These are phyloP conservation scores for Fopius arisanus DNA, from an alignment of 1,140 invertebrate species.

Conservation along the genomic window DNA sequence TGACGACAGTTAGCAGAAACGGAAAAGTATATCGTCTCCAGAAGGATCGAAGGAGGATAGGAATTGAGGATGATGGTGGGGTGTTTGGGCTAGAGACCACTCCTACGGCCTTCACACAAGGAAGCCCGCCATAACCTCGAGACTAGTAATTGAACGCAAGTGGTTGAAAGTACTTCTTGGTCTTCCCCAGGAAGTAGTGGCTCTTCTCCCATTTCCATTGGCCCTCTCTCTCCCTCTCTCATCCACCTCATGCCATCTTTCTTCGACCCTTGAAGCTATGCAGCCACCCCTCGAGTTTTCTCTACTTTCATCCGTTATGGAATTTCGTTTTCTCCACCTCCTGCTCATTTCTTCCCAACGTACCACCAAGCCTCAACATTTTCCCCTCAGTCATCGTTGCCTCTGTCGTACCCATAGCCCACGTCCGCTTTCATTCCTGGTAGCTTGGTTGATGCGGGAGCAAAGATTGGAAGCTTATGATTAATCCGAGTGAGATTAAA, in stretches of 20 bases:
- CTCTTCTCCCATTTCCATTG: neutral
- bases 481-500: slow-evolving; percentile 49
- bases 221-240: neutral
- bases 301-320: slow-evolving; percentile 16
- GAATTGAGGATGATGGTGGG: slow-evolving; percentile 24
- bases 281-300: slow-evolving; percentile 7
- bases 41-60: neutral
- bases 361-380: slow-evolving; percentile 16
- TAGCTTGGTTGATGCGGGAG: slow-evolving; percentile 16
- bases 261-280: neutral
- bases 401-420: slow-evolving; percentile 10
- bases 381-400: slow-evolving; percentile 18
- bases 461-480: slow-evolving; percentile 45
- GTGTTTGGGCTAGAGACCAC: slow-evolving; percentile 31
- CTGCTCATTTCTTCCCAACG: slow-evolving; percentile 15
- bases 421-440: neutral
- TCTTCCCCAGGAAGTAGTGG: slow-evolving; percentile 40
- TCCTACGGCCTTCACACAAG: slow-evolving; percentile 44
- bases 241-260: neutral
- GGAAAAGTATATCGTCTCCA: neutral
- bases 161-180: slow-evolving; percentile 55
- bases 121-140: slow-evolving; percentile 50
- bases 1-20: slow-evolving; percentile 23
- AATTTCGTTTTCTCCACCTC: slow-evolving; percentile 20
- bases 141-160: slow-evolving; percentile 56